Evolutionary conservation across 2,888 invertebrate species (phyloP).

Genomic region (Ganaspis brasiliensis): DNA sequence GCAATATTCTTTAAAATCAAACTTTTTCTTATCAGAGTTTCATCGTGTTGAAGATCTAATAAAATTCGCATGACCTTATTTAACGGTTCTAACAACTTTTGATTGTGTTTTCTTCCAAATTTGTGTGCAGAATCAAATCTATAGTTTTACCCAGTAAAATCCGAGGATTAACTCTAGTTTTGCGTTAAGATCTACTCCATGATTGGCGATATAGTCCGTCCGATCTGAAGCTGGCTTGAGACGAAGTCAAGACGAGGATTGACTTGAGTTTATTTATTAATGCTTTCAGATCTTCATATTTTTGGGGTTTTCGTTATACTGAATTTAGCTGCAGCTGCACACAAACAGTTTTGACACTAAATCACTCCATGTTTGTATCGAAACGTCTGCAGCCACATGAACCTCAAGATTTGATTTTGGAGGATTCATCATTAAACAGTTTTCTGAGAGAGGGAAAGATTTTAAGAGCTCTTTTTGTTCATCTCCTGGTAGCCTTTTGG

Average conservation of each 20-base stretch:
- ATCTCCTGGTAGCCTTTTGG: background rate
- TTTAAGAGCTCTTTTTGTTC: background rate
- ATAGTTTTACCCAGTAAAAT: no score
- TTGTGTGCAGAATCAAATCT: background rate
- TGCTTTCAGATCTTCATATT: no score
- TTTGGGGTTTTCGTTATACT: no score
- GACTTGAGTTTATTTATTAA: no score
- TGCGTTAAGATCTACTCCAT: no score
- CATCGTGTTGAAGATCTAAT: conserved; percentile 50
- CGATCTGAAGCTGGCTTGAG: no score
- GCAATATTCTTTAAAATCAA: conserved; percentile 17
- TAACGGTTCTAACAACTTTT: conserved; percentile 30
- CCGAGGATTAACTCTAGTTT: no score
- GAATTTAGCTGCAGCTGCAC: no score
- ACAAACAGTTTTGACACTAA: no score
- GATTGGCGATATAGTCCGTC: no score
- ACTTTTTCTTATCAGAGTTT: conserved; percentile 44
- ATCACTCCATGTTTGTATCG: conserved; percentile 17
- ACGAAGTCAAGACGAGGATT: no score
- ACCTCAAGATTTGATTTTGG: background rate
- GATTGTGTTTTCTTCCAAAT: background rate
- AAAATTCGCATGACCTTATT: conserved; percentile 46
- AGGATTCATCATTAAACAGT: conserved; percentile 7
- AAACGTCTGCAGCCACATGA: background rate
- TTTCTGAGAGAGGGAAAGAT: background rate